Conservation (phyloP, 2,113 vertebrate species). For the cattle (Bos taurus) region ARS-UCD2.0 NC_037332.1:107548001-107548500, state of each 20-base stretch:
- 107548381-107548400: background rate
- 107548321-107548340: background rate
- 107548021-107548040: background rate
- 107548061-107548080: background rate
- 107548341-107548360: background rate
- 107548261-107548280: background rate
- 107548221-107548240: background rate
- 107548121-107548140: background rate
- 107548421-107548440: background rate
- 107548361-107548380: background rate
- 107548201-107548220: background rate
- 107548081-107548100: background rate
- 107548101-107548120: background rate
- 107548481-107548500: background rate
- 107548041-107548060: background rate
- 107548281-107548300: background rate
- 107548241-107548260: background rate
- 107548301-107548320: background rate
- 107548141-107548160: background rate
- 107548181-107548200: slow-evolving; percentile 13
- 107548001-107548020: background rate
- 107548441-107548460: background rate
- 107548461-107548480: background rate
- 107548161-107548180: background rate
- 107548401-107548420: background rate